Percentiles rank a stretch among this genome's conserved stretches.
phyloP scores from a whole-genome alignment of 1,140 invertebrate genomes.

The Augochlora pura region DNA sequence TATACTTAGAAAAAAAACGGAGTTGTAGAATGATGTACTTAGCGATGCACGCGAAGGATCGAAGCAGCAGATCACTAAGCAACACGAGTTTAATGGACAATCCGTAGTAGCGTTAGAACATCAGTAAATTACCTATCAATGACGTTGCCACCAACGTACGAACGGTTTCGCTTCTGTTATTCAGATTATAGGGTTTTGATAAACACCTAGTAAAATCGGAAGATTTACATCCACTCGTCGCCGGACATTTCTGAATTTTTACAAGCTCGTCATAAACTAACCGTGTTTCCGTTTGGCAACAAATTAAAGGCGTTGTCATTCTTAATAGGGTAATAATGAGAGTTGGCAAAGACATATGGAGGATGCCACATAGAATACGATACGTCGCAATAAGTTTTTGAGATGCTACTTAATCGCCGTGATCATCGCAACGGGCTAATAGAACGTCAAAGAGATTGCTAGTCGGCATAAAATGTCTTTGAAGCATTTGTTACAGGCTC shows the following conservation, averaged over 20 bases:
- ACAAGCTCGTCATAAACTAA: slow-evolving; percentile 21
- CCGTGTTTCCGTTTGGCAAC: slow-evolving; percentile 3
- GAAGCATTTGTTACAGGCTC: slow-evolving; percentile 34
- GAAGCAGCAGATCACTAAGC: neutral
- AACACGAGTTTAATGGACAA: neutral
- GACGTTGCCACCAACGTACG: neutral
- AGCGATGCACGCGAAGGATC: neutral
- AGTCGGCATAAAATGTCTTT: slow-evolving; percentile 7
- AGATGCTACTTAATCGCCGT: slow-evolving; percentile 22
- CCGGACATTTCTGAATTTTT: neutral
- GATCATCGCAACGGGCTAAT: slow-evolving; percentile 24
- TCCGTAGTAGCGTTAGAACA: neutral
- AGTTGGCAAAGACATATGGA: slow-evolving; percentile 26
- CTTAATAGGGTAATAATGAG: slow-evolving; percentile 31
- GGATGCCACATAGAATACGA: slow-evolving; percentile 18
- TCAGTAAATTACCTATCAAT: neutral
- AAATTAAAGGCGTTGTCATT: slow-evolving; percentile 10
- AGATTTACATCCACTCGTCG: slow-evolving; percentile 8
- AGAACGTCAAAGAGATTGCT: slow-evolving; percentile 36
- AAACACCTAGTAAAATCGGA: slow-evolving; percentile 7
- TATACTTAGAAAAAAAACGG: no score
- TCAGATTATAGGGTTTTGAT: neutral
- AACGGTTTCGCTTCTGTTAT: neutral
- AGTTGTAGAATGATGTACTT: no score
- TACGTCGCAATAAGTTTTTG: slow-evolving; percentile 30